Conservation (phyloP, 2,113 vertebrate species). For the Vulpes lagopus region DNA sequence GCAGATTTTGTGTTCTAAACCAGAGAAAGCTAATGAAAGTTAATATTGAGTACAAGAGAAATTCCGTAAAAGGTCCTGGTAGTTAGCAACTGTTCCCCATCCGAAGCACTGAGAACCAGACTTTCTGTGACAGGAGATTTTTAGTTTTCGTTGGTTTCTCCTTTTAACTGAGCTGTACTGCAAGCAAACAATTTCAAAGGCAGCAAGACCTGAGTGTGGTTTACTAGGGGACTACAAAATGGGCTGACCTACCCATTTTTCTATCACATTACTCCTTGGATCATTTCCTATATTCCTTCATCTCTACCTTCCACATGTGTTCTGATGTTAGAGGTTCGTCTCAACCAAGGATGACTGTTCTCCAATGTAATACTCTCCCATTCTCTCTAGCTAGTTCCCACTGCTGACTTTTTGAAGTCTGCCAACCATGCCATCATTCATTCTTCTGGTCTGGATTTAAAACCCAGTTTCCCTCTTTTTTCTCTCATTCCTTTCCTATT, state of each 20-base stretch:
- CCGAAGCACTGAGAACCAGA: not conserved
- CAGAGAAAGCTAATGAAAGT: conserved; percentile 2
- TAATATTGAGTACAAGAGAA: not conserved
- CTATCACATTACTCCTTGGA: not conserved
- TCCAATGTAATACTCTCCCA: not conserved
- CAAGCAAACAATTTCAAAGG: not conserved
- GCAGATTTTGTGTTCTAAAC: not conserved
- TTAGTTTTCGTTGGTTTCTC: not conserved
- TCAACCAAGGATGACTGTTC: not conserved
- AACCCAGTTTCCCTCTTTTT: not conserved
- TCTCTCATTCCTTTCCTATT: not conserved
- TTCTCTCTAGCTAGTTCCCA: not conserved
- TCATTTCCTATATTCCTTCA: no score
- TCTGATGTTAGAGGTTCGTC: not conserved
- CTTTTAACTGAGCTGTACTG: not conserved
- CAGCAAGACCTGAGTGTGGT: not conserved
- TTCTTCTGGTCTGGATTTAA: not conserved
- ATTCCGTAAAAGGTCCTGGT: not conserved
- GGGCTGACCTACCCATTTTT: not conserved
- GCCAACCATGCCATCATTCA: not conserved
- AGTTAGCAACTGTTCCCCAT: not conserved
- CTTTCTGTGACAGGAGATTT: not conserved
- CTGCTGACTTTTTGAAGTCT: not conserved
- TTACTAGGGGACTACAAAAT: not conserved
- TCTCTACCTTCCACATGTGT: no score